These are phyloP conservation scores for Heliconius cydno DNA, from an alignment of 2,888 invertebrate genomes.

Conservation along the genomic window DNA sequence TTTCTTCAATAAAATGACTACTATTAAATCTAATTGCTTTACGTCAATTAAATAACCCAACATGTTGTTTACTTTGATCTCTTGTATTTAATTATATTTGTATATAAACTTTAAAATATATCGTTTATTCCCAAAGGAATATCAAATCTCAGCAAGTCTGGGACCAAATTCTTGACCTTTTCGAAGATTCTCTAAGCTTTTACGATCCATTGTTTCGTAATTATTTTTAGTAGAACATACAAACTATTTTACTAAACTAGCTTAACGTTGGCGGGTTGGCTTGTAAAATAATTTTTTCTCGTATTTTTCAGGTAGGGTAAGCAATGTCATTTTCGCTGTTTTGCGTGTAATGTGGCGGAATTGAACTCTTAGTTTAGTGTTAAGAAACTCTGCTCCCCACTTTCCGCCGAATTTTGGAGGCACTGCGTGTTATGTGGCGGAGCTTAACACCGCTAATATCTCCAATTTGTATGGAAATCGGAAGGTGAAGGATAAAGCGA, in stretches of 20 bases:
- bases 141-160: constrained; percentile 1
- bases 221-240: background rate
- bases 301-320: too few relatives aligned
- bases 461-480: too few relatives aligned
- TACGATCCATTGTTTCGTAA: constrained; percentile 6
- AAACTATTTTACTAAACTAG: background rate
- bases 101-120: background rate
- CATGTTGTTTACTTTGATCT: background rate
- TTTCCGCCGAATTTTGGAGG: too few relatives aligned
- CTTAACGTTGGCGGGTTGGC: background rate
- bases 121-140: constrained; percentile 2
- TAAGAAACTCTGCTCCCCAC: too few relatives aligned
- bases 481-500: background rate
- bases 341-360: too few relatives aligned
- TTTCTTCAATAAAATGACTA: background rate
- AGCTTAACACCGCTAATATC: too few relatives aligned
- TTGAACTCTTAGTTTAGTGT: too few relatives aligned
- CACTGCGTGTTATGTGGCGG: too few relatives aligned
- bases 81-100: background rate
- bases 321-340: too few relatives aligned
- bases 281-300: background rate
- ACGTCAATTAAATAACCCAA: background rate
- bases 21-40: background rate
- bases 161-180: constrained; percentile 19
- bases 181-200: constrained; percentile 1